Percentiles rank a stretch among this genome's conserved stretches.
These are phyloP conservation scores for Caenorhabditis zanzibari DNA, from an alignment of 2,888 invertebrate genomes.

Conservation along the genomic window DNA sequence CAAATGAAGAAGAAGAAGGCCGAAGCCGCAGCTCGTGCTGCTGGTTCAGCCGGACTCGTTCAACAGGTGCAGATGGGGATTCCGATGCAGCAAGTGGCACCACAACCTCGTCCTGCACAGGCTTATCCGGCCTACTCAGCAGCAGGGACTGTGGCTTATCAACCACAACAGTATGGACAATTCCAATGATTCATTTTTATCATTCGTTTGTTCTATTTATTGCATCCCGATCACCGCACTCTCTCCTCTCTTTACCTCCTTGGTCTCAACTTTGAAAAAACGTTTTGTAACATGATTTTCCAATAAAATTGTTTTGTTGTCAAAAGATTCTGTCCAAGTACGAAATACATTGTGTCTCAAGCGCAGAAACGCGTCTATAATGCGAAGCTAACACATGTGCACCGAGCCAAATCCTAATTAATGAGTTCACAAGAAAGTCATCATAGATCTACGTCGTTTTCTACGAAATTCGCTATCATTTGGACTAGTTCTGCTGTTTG, in stretches of 20 bases:
- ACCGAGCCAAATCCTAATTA: neutral
- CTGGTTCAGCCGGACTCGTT: slow-evolving; percentile 72
- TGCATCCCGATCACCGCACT: slow-evolving; percentile 31
- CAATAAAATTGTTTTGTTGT: neutral
- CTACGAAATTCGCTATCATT: neutral
- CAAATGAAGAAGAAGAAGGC: slow-evolving; percentile 54
- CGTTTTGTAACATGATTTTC: neutral
- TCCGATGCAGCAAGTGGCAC: slow-evolving; percentile 33
- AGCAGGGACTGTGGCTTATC: slow-evolving; percentile 31
- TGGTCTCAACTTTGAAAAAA: slow-evolving; percentile 44
- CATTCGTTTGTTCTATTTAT: slow-evolving; percentile 21
- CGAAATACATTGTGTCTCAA: neutral
- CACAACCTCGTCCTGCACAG: slow-evolving; percentile 24
- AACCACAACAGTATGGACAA: slow-evolving; percentile 53
- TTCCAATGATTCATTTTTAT: slow-evolving; percentile 37
- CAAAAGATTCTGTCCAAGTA: no score
- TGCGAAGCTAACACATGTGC: neutral
- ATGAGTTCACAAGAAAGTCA: slow-evolving; percentile 7
- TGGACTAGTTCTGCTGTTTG: no score
- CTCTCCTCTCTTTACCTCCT: slow-evolving; percentile 7
- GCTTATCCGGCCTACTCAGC: slow-evolving; percentile 33
- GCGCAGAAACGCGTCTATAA: neutral
- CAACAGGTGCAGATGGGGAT: slow-evolving; percentile 46
- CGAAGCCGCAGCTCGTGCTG: slow-evolving; percentile 61
- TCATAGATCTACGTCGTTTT: slow-evolving; percentile 18